Evolutionary conservation across 2,888 invertebrate species (phyloP), one percentile per base, ranked within the genome.

Genomic region (Ypsolopha scabrella): DNA sequence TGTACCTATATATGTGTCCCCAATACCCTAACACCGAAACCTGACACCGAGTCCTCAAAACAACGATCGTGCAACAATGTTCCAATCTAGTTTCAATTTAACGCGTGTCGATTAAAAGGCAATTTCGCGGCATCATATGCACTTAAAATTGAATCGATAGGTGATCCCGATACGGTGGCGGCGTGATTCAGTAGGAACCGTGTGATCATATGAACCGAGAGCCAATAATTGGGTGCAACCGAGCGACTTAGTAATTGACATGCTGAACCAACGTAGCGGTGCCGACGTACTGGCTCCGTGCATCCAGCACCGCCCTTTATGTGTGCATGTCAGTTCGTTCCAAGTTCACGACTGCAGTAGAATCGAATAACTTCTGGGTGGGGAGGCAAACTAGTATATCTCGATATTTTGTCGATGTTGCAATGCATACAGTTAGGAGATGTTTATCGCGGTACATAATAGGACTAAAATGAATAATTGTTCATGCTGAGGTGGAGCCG

Each of bases 191-290:
- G 75, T 75, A 78, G 72, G 75, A 75, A 79, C 14, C 37, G 37
- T 47, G 48, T 41, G 36, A 46, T 74, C 72, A 81, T 78, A 78
- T 79, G 78, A 78, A 80, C 70, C 70, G 4, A 72, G 72, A 74
- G 72, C 72, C 70, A 71, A 76, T 83, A 80, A 85, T 82, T 80
- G 81, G 78, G 78, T 75, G 79, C 80, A 81, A 67, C 75, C 70
- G 74, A 80, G 75, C 80, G 75, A 66, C 67, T 69, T 72, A 66
- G 81, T 83, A 83, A 83, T 83, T 85, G 81, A 85, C 82, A 81
- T 68, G 70, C 73, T 69, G 68, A 70, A 64, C 72, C 70, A 67
- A 70, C 64, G 66, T 83, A 85, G 82, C 85, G 83, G 83, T 81
- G 75, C 70, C 74, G 60, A 58, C 43, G 24, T 52, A 41, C 68